These are phyloP conservation scores for Trissoscelio sp. DNA, from an alignment of 2,888 invertebrate species.

Conservation along the genomic window DNA sequence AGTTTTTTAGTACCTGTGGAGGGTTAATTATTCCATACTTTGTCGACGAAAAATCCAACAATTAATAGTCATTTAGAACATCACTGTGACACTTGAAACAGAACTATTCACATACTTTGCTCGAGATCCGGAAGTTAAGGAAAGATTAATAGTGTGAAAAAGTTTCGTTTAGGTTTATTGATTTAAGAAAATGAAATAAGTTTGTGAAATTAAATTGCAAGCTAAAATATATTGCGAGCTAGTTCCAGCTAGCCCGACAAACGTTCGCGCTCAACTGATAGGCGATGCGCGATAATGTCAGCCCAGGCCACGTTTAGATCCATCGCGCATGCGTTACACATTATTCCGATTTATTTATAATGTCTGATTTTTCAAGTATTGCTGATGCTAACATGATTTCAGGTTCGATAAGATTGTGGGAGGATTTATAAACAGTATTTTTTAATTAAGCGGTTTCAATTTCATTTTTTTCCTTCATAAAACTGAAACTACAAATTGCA, in stretches of 20 bases:
- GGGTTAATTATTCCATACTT: constrained; percentile 3
- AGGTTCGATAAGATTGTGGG: constrained; percentile 8
- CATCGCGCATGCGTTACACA: constrained; percentile 70
- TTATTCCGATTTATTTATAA: constrained; percentile 57
- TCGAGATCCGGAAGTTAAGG: background rate
- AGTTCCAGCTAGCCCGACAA: constrained; percentile 72
- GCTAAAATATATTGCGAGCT: constrained; percentile 39
- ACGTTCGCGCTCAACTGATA: constrained; percentile 78
- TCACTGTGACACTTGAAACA: constrained; percentile 37
- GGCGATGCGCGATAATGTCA: constrained; percentile 72
- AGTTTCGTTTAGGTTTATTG: constrained; percentile 32
- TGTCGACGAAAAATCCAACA: background rate
- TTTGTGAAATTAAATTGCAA: constrained; percentile 11
- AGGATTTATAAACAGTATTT: background rate
- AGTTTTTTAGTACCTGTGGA: background rate
- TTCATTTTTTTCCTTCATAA: background rate
- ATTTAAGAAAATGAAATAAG: constrained; percentile 21
- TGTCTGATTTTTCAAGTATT: constrained; percentile 39
- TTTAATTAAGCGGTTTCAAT: background rate
- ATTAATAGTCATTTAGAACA: background rate
- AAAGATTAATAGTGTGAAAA: constrained; percentile 6
- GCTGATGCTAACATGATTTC: constrained; percentile 1
- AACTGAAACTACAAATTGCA: too few species aligned
- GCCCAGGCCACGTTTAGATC: constrained; percentile 67
- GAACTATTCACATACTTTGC: constrained; percentile 12